These are phyloP conservation scores for Actinernus sp. DNA, from an alignment of 92 coral and sea anemone genomes.

Conservation along the genomic window DNA sequence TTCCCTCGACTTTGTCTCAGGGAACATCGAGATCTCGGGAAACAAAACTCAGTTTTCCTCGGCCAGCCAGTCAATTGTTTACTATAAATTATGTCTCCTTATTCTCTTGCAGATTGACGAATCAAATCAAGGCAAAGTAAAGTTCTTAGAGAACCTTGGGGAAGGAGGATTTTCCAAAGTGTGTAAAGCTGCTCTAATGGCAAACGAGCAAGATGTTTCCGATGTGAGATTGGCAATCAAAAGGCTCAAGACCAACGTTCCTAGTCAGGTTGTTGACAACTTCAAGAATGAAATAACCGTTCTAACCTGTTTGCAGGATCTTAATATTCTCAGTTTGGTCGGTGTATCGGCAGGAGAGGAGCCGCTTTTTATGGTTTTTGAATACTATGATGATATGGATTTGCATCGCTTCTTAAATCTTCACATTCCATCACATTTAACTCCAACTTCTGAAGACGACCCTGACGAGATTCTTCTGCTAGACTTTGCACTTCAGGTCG, in stretches of 20 bases:
- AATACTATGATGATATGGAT: conserved; percentile 85
- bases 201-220: conserved; percentile 63
- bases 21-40: too few relatives aligned
- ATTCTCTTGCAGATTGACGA: conserved; percentile 58
- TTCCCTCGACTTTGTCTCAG: too few relatives aligned
- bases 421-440: conserved; percentile 50
- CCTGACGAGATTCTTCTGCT: conserved; percentile 59
- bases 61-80: too few relatives aligned
- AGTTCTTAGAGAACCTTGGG: conserved; percentile 81
- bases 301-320: conserved; percentile 83
- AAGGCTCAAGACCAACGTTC: conserved; percentile 77
- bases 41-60: too few relatives aligned
- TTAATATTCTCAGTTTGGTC: conserved; percentile 83
- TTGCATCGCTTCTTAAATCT: conserved; percentile 66
- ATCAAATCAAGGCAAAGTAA: conserved; percentile 90
- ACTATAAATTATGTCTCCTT: background rate
- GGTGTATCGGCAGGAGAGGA: conserved; percentile 90
- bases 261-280: conserved; percentile 62
- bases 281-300: conserved; percentile 77
- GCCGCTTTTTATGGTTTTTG: conserved; percentile 90
- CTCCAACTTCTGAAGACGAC: conserved; percentile 27
- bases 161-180: conserved; percentile 90
- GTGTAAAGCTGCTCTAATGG: conserved; percentile 81
- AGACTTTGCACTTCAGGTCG: conserved; percentile 89
- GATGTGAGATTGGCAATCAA: conserved; percentile 83